A percentile compares a stretch with the other conserved stretches of the same genome.
Conservation (phyloP, 2,113 vertebrate genomes). For the Hemicordylus capensis region DNA sequence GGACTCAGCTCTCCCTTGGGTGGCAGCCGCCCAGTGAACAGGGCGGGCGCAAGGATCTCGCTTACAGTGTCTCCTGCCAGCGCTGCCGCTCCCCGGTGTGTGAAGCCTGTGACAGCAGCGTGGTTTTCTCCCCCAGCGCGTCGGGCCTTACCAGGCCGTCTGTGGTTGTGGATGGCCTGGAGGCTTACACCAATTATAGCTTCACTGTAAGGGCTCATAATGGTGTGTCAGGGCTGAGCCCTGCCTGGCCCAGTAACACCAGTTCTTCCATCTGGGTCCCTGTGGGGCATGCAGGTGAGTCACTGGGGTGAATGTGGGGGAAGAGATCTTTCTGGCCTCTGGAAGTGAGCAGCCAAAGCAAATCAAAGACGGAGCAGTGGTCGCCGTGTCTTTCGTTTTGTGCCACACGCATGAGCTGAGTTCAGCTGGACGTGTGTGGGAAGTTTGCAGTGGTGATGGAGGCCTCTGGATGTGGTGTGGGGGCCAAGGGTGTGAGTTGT, state of each 20-base stretch:
- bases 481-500: not conserved
- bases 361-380: not conserved
- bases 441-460: not conserved
- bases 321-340: conserved; percentile 1
- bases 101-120: conserved; percentile 65
- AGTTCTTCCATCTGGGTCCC: conserved; percentile 61
- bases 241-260: conserved; percentile 38
- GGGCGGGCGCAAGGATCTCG: conserved; percentile 75
- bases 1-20: conserved; percentile 72
- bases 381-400: not conserved
- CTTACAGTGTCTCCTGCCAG: conserved; percentile 74
- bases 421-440: not conserved
- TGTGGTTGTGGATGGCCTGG: conserved; percentile 69
- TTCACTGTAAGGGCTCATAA: conserved; percentile 74
- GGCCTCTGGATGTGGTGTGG: not conserved
- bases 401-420: not conserved
- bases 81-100: conserved; percentile 65
- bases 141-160: conserved; percentile 51
- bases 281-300: conserved; percentile 78
- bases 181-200: conserved; percentile 78
- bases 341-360: not conserved
- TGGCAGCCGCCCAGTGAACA: conserved; percentile 75
- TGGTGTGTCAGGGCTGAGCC: conserved; percentile 72
- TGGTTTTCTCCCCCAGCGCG: conserved; percentile 68
- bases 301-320: not conserved